Evolutionary conservation across 2,797 vertebrate species (phyloP), one percentile per base, ranked within the genome.

Genomic region (Pelochelys cantorii): DNA sequence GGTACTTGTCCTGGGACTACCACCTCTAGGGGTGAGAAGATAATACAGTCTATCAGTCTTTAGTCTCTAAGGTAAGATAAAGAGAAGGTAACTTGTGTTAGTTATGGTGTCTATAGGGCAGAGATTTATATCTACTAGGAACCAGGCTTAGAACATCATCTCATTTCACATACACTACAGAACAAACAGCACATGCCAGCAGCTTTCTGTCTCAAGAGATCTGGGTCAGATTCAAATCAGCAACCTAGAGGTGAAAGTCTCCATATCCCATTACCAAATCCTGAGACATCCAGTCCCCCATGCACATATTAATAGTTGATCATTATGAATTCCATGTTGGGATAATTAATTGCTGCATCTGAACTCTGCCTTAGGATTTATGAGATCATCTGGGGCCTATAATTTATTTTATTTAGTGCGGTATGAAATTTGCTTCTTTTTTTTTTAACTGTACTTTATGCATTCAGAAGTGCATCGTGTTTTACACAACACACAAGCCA

Each of bases 231-330:
- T 96, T 97, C 94, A 96, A 96, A 95, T 97, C 95, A 96, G 96
- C 95, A 97, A 96, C 93, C 93, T 96, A 95, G 96, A 97, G 96
- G 96, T 97, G 96, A 97, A 97, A 97, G 95, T 90, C 95, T 96
- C 93, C 1, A 0, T 92, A 97, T 96, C 89, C 95, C 95, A 97
- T 96, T 97, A 96, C 96, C 90, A 97, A 96, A 97, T 95, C 96
- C 95, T 94, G 94, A 96, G 95, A 97, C 96, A 95, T 96, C 90
- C 88, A 95, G 95, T 96, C 95, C 95, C 96, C 93, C 88, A 95
- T 94, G 95, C 95, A 96, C 96, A 93, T 95, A 96, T 97, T 97
- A 97, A 96, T 95, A 91, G 89, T 91, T 92, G 96, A 95, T 96
- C 93, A 94, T 97, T 95, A 94, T 92, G 90, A 95, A 96, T 97